Base-by-base conservation (phyloP, 1,140 invertebrate genomes). In the Neuroterus valhalla region DNA sequence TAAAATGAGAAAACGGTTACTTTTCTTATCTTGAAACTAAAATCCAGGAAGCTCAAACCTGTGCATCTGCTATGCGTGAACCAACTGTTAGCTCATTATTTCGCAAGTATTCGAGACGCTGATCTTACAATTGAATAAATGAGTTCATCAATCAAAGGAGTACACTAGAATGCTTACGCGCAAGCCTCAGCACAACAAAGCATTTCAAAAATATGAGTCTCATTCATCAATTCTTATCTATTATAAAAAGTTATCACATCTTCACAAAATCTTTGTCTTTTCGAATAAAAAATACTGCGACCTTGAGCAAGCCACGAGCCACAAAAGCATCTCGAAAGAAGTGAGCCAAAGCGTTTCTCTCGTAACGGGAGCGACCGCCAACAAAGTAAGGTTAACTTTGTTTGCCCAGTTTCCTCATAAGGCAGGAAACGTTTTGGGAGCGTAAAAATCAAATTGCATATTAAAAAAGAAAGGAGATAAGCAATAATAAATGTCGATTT, bases 51-150 rank as follows among this genome's bases (percentile, higher is more conserved):
- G 31, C 55, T 62, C n/a, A n/a, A 62, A 31, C 23, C n/a, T 62
- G 3, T 62, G 55, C 55, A 62, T 62, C 55, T 62, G 55, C 21
- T 62, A 26, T 38, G 21, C 31, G 55, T 38, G 31, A 62, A 31
- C 55, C 31, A 26, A 31, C 55, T 31, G 55, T 38, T 38, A 26
- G 55, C 55, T 62, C 55, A 62, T 62, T 38, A 62, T 62, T 62
- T 62, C 55, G 55, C 55, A 62, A 62, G 55, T 62, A 62, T 62
- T 62, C 21, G 55, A 62, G 55, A 62, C 55, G 55, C 23, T 62
- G 55, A 62, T 62, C 55, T 62, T 62, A 62, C 55, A 62, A 62
- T 62, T 62, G 55, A 62, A 62, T 62, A 62, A 62, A 62, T 62
- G 55, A 62, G 55, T 62, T 62, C 55, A 62, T 62, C 55, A 62